Evolutionary conservation across 2,888 invertebrate species (phyloP).

Genomic region (Hydrotaea cyrtoneurina): DNA sequence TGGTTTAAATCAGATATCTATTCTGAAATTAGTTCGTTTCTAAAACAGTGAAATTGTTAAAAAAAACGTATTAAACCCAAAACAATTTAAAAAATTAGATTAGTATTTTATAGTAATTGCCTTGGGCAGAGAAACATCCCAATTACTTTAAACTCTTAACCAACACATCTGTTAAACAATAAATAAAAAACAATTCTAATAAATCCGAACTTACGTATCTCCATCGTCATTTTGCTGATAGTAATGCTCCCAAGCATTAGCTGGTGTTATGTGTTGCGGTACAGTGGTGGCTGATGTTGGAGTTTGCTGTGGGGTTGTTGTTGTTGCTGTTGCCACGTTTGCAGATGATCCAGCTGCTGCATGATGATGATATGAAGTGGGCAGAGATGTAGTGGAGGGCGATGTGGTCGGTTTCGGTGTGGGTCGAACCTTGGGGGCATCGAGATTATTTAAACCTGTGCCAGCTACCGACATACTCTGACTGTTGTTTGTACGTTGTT

Average conservation of each 20-base stretch:
- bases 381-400: constrained; percentile 16
- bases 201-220: constrained; percentile 88
- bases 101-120: too few species aligned
- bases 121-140: too few species aligned
- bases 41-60: too few species aligned
- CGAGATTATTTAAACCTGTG: constrained; percentile 66
- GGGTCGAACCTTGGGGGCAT: constrained; percentile 45
- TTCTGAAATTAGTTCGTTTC: too few species aligned
- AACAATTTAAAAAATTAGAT: too few species aligned
- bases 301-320: constrained; percentile 54
- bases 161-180: too few species aligned
- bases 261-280: constrained; percentile 71
- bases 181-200: too few species aligned
- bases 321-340: too few species aligned
- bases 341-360: constrained; percentile 39
- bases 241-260: constrained; percentile 84
- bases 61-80: too few species aligned
- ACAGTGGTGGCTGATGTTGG: constrained; percentile 65
- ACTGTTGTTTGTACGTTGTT: constrained; percentile 22
- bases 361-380: constrained; percentile 4
- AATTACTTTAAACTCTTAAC: too few species aligned
- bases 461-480: constrained; percentile 54
- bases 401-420: constrained; percentile 22
- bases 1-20: too few species aligned
- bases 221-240: constrained; percentile 91